Base-by-base conservation (phyloP, 2,113 vertebrate genomes). In the Channa argus region DNA sequence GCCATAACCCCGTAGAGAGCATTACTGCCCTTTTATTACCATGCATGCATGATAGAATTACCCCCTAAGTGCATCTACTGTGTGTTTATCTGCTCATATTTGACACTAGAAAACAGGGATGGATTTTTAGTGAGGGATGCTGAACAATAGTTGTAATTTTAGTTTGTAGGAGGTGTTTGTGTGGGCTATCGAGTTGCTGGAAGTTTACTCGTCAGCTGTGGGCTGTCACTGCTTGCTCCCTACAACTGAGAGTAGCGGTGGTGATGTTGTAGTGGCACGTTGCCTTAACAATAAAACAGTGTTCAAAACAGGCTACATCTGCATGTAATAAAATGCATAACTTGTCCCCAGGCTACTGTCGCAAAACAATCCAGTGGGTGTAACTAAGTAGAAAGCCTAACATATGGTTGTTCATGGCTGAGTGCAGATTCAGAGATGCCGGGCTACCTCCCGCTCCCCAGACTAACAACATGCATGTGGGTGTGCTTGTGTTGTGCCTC, bases 371-470 rank as follows among this genome's bases (percentile, higher is more conserved):
- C 43, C 52, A 54, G 56, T 4, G 24, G 41, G 68, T 77, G 79
- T 68, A 37, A 62, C 47, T 63, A 55, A 72, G 56, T 62, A 51
- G 36, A 64, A 77, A 63, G n/a, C 39, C 59, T 77, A 24, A 68
- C 86, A 80, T 83, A 79, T 77, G 82, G 65, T n/a, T 47, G 79
- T 63, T 85, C 58, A 69, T 67, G 80, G 77, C 63, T 77, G 74
- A 55, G 60, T 66, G 79, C 65, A 55, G 53, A 77, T 77, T 74
- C 50, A 56, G 60, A 80, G 74, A 75, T 54, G 53, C 54, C 0
- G 1, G 49, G 47, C 62, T 59, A 24, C 43, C 38, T 24, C 56
- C 7, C 6, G 10, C 60, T 60, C 52, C 5, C 71, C 51, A 15
- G 6, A 3, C 70, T 38, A 10, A 54, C 63, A 67, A 10, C 63